These are phyloP conservation scores for Apamea crenata DNA, from an alignment of 2,888 invertebrate species.

Conservation along the genomic window DNA sequence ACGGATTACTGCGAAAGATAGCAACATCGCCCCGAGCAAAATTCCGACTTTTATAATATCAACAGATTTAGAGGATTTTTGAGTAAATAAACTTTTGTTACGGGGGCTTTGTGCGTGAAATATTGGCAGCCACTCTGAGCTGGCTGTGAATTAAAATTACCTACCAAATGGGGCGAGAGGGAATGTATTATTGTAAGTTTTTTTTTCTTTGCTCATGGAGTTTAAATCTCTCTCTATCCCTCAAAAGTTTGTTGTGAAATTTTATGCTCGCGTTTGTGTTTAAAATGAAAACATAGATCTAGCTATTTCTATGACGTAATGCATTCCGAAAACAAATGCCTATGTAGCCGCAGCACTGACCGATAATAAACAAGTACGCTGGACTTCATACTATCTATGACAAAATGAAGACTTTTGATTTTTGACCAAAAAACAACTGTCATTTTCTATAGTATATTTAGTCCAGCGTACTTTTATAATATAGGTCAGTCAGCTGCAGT, in stretches of 20 bases:
- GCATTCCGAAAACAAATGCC: neutral
- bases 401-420: too few relatives aligned
- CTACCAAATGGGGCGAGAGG: constrained; percentile 12
- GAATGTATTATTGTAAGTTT: constrained; percentile 7
- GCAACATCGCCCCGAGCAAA: constrained; percentile 56
- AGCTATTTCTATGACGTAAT: neutral
- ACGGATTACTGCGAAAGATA: constrained; percentile 61
- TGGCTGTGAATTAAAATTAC: constrained; percentile 35
- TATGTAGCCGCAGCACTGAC: neutral
- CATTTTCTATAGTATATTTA: too few relatives aligned
- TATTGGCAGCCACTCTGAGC: constrained; percentile 46
- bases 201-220: neutral
- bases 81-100: constrained; percentile 61
- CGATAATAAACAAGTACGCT: too few relatives aligned
- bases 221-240: neutral
- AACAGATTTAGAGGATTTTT: constrained; percentile 62
- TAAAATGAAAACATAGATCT: neutral
- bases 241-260: neutral
- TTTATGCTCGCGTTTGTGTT: neutral
- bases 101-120: constrained; percentile 57
- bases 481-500: neutral
- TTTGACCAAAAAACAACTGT: too few relatives aligned
- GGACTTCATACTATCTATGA: too few relatives aligned
- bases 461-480: too few relatives aligned
- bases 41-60: constrained; percentile 57